Conservation (phyloP, 1,140 invertebrate species). For the Lepidostoma basale region DNA sequence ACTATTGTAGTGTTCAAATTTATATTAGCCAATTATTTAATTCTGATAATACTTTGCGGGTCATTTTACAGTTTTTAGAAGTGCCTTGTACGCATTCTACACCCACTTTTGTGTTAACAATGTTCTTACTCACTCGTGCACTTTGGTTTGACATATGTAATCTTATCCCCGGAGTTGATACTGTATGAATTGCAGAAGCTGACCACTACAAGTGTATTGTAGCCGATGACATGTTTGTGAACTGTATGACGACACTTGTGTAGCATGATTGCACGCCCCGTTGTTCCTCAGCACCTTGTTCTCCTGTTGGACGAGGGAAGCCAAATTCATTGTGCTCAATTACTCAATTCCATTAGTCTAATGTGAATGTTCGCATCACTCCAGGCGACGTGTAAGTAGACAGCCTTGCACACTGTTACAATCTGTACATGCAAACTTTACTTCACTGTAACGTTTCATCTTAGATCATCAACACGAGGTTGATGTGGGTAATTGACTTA, state of each 20-base stretch:
- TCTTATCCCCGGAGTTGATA: constrained; percentile 5
- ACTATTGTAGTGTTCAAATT: constrained; percentile 37
- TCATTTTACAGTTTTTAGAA: constrained; percentile 44
- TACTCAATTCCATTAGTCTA: constrained; percentile 44
- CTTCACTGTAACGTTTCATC: no score
- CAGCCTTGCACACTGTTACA: neutral
- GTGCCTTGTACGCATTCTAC: constrained; percentile 47
- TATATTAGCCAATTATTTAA: constrained; percentile 42
- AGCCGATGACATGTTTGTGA: constrained; percentile 33
- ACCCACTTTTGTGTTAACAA: constrained; percentile 33
- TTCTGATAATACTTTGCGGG: constrained; percentile 35
- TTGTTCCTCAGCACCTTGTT: constrained; percentile 26
- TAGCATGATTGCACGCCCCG: constrained; percentile 39
- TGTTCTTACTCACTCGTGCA: constrained; percentile 28
- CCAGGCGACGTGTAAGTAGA: no score
- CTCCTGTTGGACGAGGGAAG: constrained; percentile 23
- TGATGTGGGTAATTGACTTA: neutral
- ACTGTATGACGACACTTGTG: constrained; percentile 33
- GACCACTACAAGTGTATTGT: constrained; percentile 5
- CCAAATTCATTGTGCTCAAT: constrained; percentile 45
- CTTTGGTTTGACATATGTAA: constrained; percentile 21
- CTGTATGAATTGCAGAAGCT: constrained; percentile 36
- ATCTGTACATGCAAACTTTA: neutral
- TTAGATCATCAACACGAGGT: neutral
- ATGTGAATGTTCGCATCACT: constrained; percentile 8